A percentile compares a stretch with the other conserved stretches of the same genome.
Evolutionary conservation across 1,140 invertebrate genomes (phyloP).

Genomic region (Cherax destructor): DNA sequence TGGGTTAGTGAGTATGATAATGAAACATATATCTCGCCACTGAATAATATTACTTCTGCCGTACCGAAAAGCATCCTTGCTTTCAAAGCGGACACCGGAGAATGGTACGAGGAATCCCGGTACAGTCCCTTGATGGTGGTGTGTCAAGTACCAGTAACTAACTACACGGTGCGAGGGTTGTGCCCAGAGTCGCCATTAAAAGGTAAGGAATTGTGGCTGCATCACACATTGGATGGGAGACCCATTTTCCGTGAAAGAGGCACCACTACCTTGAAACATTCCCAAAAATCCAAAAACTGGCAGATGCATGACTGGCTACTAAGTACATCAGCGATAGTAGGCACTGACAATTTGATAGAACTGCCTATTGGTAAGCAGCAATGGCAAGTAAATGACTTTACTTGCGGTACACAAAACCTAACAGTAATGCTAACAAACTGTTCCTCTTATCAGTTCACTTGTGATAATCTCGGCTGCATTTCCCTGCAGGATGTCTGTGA

Average conservation of each 20-base stretch:
- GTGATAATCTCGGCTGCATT: neutral
- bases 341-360: neutral
- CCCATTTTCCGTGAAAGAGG: neutral
- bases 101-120: neutral
- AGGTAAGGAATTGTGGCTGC: neutral
- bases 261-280: neutral
- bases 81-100: neutral
- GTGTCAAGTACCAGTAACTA: neutral
- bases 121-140: neutral
- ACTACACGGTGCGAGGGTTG: neutral
- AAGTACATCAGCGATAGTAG: neutral
- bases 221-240: neutral
- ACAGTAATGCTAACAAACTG: neutral
- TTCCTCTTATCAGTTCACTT: neutral
- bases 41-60: neutral
- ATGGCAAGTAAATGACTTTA: neutral
- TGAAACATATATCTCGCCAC: neutral
- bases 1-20: neutral
- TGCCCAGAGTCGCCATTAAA: neutral
- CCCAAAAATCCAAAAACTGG: neutral
- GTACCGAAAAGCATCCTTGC: neutral
- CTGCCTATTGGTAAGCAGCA: neutral
- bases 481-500: neutral
- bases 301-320: neutral
- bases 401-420: neutral